Conservation (phyloP, 1,140 invertebrate species). For the Saxidomus purpurata region DNA sequence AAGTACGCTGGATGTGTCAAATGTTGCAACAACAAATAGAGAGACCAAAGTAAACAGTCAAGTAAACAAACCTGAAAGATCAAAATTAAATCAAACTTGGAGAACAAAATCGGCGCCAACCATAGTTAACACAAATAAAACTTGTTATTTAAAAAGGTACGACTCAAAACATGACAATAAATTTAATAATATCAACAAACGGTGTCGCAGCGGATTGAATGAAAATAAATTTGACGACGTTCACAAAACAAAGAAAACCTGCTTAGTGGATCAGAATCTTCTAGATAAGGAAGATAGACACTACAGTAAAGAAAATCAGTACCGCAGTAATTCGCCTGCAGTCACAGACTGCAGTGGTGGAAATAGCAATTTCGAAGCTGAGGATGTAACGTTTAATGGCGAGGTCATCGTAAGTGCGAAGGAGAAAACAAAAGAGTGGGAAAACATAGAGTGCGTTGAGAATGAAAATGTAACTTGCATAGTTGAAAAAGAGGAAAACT, state of each 20-base stretch:
- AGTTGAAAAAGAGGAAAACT: background rate
- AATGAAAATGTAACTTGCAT: background rate
- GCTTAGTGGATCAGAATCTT: too few relatives aligned
- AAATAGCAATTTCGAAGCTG: background rate
- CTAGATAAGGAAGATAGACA: background rate
- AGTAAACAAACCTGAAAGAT: background rate
- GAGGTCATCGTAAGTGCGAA: background rate
- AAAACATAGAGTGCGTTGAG: background rate
- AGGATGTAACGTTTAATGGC: background rate
- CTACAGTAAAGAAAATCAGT: background rate
- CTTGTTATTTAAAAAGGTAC: background rate
- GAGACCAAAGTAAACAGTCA: background rate
- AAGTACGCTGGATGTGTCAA: background rate
- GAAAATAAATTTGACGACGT: background rate
- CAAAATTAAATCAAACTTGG: constrained; percentile 8
- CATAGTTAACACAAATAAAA: background rate
- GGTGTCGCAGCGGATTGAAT: background rate
- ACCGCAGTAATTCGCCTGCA: background rate
- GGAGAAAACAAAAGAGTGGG: background rate
- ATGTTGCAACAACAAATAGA: background rate
- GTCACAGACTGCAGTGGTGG: background rate
- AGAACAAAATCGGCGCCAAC: constrained; percentile 31
- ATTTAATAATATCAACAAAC: background rate
- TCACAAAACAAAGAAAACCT: background rate
- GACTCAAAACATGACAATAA: background rate